These are phyloP conservation scores for Drosophila colorata DNA, from an alignment of 2,888 invertebrate species.

Conservation along the genomic window DNA sequence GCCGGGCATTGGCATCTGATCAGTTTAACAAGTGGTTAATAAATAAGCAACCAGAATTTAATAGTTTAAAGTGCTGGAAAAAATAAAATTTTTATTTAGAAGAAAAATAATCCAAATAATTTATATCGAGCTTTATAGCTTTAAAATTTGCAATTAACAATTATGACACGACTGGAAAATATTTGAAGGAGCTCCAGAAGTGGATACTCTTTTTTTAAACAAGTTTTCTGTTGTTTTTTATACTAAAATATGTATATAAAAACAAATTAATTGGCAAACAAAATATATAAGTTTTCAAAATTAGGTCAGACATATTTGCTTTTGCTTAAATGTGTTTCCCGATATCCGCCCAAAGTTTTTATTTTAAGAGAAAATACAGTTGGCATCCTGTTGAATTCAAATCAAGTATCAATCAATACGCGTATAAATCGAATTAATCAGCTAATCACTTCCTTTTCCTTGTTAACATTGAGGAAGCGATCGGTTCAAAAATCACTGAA, in stretches of 20 bases:
- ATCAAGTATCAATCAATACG: background rate
- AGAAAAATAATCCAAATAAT: no score
- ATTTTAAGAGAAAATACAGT: background rate
- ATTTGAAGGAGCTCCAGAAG: no score
- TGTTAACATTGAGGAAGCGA: conserved; percentile 26
- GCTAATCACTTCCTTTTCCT: conserved; percentile 45
- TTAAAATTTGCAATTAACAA: no score
- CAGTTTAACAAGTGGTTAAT: conserved; percentile 1
- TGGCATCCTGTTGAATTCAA: conserved; percentile 18
- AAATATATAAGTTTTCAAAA: background rate
- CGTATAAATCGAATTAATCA: conserved; percentile 15
- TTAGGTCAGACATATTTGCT: background rate
- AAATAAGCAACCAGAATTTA: background rate
- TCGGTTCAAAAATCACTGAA: conserved; percentile 11
- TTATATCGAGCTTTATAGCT: no score
- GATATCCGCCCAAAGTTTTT: background rate
- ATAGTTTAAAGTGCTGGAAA: background rate
- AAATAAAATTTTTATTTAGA: background rate
- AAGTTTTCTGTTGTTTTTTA: no score
- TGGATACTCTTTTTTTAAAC: no score
- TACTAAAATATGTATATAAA: no score
- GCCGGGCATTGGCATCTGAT: background rate
- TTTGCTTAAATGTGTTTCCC: background rate
- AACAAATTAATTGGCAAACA: no score
- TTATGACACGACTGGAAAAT: no score